Conservation (phyloP, 2,888 invertebrate genomes). For the Deilephila elpenor region DNA sequence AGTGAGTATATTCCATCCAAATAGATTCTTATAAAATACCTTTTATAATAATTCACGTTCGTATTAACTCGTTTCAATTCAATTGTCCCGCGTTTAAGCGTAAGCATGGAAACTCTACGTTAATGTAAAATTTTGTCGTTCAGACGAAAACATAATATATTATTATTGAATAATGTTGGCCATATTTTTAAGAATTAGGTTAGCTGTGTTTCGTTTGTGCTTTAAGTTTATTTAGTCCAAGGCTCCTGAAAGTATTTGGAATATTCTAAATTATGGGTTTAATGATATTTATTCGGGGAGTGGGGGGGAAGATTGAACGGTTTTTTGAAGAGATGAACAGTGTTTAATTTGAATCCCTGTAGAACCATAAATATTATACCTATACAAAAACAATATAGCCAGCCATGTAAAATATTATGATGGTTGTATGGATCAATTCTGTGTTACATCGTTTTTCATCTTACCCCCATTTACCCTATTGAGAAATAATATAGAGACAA, state of each 20-base stretch:
- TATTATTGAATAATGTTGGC: slow-evolving; percentile 1
- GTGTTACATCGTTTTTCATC: too few species aligned
- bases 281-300: too few species aligned
- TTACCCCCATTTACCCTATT: too few species aligned
- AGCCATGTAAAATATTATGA: too few species aligned
- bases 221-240: background rate
- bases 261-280: background rate
- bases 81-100: background rate
- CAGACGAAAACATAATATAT: slow-evolving; percentile 6
- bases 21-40: background rate
- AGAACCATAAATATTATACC: too few species aligned
- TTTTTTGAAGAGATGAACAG: too few species aligned
- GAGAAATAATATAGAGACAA: too few species aligned
- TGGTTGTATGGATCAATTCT: too few species aligned
- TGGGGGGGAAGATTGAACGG: too few species aligned
- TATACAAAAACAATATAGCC: too few species aligned
- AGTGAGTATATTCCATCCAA: background rate
- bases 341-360: too few species aligned
- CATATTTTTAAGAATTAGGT: slow-evolving; percentile 12
- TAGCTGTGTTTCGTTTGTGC: background rate
- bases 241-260: background rate
- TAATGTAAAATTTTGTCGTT: slow-evolving; percentile 14
- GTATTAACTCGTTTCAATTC: background rate
- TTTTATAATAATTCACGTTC: background rate
- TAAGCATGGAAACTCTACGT: background rate